Conservation (phyloP, 2,797 vertebrate genomes). For the Oryzias sinensis region DNA sequence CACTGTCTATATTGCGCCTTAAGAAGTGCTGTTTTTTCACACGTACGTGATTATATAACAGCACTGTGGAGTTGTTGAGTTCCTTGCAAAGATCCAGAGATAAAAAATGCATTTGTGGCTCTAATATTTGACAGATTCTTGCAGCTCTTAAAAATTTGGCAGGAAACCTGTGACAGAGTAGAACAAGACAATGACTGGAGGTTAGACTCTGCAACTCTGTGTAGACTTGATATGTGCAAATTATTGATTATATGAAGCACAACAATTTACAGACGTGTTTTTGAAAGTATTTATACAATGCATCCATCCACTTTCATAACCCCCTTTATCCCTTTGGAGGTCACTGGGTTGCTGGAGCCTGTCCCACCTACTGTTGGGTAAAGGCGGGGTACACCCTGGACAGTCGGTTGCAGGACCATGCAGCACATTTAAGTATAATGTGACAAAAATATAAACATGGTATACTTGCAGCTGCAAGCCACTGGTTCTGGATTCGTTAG, state of each 20-base stretch:
- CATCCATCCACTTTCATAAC: too few species aligned
- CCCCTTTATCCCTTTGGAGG: too few species aligned
- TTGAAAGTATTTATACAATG: conserved; percentile 42
- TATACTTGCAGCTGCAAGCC: conserved; percentile 41
- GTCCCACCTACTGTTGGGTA: too few species aligned
- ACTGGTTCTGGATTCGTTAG: conserved; percentile 58
- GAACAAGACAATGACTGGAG: too few species aligned
- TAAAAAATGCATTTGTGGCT: neutral
- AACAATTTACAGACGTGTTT: conserved; percentile 32
- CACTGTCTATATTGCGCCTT: neutral
- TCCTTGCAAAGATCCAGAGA: conserved; percentile 20
- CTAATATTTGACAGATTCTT: conserved; percentile 11
- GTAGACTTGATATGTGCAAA: too few species aligned
- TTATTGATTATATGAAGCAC: too few species aligned
- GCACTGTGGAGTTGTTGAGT: neutral
- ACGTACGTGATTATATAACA: neutral
- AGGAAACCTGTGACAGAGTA: conserved; percentile 48
- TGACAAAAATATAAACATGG: conserved; percentile 36
- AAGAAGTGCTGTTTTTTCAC: conserved; percentile 9
- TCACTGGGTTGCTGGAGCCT: too few species aligned
- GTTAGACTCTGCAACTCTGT: too few species aligned
- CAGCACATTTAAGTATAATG: conserved; percentile 32
- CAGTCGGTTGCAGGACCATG: too few species aligned
- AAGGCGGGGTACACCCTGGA: too few species aligned
- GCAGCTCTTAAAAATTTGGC: conserved; percentile 21